Base-by-base conservation (phyloP, 1,140 invertebrate species). In the Maniola jurtina region DNA sequence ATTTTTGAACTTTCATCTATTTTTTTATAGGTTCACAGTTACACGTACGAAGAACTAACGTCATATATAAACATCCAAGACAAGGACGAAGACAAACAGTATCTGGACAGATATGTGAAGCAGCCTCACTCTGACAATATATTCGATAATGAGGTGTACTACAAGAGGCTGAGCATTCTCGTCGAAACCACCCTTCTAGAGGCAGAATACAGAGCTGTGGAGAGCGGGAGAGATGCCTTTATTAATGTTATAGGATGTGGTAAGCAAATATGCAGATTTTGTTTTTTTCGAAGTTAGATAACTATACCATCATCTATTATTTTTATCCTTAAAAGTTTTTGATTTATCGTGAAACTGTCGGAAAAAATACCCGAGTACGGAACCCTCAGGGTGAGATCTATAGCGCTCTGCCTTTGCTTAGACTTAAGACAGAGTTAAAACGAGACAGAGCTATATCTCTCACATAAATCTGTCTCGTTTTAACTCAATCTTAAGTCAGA, bases 71-170 rank as follows among this genome's bases (percentile, higher is more conserved):
- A 77, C 36, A 72, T 81, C n/a, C 64, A 74, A 58, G 73, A 80
- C 1, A 80, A 80, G 50, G 71, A 72, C 0, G 79, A 79, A 8
- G 81, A 86, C 0, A 72, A 77, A 15, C 71, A 70, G 6, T 88
- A 88, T 36, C 76, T 73, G 6, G 84, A 89, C 35, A 66, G 87
- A 16, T 89, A 84, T 56, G 77, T 88, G 0, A 79, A 81, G 11
- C 54, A 70, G 0, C 34, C 73, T 0, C 48, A 80, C 13, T 66
- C 61, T 2, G 70, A 68, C 25, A 50, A 64, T 7, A 59, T 87
- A 50, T 89, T 89, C 48, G 87, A 89, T 68, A 89, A 89, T 47
- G 86, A 90, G 14, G 84, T 84, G 6, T 90, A 88, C 36, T 88
- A 88, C 60, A 88, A 88, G 48, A 65, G 88, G 6, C 34, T 88